Conservation (phyloP, 2,888 invertebrate species). For the Trisateles emortualis region DNA sequence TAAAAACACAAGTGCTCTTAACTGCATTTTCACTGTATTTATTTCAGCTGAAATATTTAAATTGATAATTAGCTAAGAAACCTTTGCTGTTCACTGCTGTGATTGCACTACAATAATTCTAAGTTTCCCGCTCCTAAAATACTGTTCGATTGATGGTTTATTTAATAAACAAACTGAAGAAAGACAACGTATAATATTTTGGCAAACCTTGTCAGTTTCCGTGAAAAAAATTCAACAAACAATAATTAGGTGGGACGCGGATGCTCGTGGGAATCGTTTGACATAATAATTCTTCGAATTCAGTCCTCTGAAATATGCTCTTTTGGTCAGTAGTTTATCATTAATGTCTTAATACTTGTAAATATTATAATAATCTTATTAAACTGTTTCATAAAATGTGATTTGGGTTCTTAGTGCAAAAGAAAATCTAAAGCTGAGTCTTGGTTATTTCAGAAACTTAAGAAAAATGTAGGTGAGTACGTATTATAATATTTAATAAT, state of each 20-base stretch:
- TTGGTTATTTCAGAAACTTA: too few species aligned
- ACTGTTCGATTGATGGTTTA: constrained; percentile 61
- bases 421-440: too few species aligned
- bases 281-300: too few species aligned
- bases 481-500: too few species aligned
- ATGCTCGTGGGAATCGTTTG: not conserved
- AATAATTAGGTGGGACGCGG: constrained; percentile 16
- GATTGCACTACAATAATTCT: constrained; percentile 31
- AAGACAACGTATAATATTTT: constrained; percentile 71
- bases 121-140: constrained; percentile 61
- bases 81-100: constrained; percentile 9
- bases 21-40: constrained; percentile 60
- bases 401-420: too few species aligned
- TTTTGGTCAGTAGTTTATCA: too few species aligned
- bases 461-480: too few species aligned
- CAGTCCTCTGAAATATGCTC: not conserved
- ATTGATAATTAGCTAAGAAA: too few species aligned
- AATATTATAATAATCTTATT: too few species aligned
- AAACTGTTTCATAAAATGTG: too few species aligned
- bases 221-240: constrained; percentile 60
- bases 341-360: too few species aligned
- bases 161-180: constrained; percentile 71
- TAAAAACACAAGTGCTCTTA: constrained; percentile 56
- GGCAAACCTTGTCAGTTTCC: constrained; percentile 58
- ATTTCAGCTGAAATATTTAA: constrained; percentile 43